Base-by-base conservation (phyloP, 2,113 vertebrate species). In the Microcebus ravelobensis region DNA sequence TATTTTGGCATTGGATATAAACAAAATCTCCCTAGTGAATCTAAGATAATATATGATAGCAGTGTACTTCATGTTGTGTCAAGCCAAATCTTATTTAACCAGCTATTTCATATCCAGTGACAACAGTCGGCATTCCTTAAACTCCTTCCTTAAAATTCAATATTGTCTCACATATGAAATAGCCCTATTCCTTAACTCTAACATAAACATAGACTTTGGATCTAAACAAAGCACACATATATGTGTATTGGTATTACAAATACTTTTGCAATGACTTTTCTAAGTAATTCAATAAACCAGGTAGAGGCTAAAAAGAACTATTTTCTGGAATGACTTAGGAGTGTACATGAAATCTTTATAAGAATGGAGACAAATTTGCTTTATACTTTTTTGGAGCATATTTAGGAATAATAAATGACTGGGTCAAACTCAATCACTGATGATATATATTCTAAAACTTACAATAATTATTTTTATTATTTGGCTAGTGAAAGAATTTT, bases 401-500 rank as follows among this genome's bases (percentile, higher is more conserved):
- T 90, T 96, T 92, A 90, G 36, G 17, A 96, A 86, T 27, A 95
- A 12, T 34, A 96, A 97, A 91, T 90, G 67, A 8, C 55, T 83
- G 13, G 20, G 18, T 90, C 84, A 92, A 45, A 36, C 50, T 90
- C 93, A 45, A 55, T 90, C 76, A 97, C 27, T 98, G 50, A 83
- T 96, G 73, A 15, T 82, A 92, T 79, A 87, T 93, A 65, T 91
- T 67, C 42, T 97, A 92, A 96, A 95, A 59, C 92, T 36, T 94
- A 57, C 6, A 21, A 21, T 57, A 95, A 96, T 97, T 67, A 94
- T 92, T 98, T 96, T 8, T 81, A 93, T 91, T 9, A 57, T 50
- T 14, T 83, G 45, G 15, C 89, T 85, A 90, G 39, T 94, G 34
- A 36, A 18, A 34, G 34, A 87, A 81, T 85, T 13, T 96, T 31